Base-by-base conservation (phyloP, 2,888 invertebrate genomes). In the Frankliniella fusca region DNA sequence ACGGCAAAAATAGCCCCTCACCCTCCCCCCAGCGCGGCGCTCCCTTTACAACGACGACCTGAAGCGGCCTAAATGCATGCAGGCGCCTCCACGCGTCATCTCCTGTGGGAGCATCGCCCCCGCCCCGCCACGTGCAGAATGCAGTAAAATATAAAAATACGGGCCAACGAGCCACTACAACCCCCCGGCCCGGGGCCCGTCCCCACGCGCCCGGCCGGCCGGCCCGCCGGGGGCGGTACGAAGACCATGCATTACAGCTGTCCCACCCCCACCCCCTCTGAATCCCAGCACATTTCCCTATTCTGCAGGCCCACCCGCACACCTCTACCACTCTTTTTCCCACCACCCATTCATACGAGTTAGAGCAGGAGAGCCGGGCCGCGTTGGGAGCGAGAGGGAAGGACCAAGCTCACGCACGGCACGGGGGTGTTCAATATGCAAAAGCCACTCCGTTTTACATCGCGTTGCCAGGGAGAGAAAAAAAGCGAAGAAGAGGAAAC, bases 231-330 rank as follows among this genome's bases (percentile, higher is more conserved):
- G 61, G 61, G 61, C 61, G 61, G 61, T 18, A 61, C 27, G 70
- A 76, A 20, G 23, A 23, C 70, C 70, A 76, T 76, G 70, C 27
- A 76, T 76, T 76, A 76, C 70, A 76, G 70, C 70, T 76, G 70
- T 76, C 70, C 27, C 15, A 18, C 54, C 15, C 54, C 54, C 61
- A n/a, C 20, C 61, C 20, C 61, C 61, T 18, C 61, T 61, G n/a
- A 61, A n/a, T n/a, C 38, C 38, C 38, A 38, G 38, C 38, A 38
- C 38, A 38, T 38, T 38, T 38, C 38, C 38, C 38, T 38, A 38
- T 38, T 38, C 38, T 38, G 38, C 38, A 38, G 38, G 3, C 38
- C 38, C 38, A 3, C 38, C 38, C 38, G 38, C 38, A 38, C 38
- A n/a, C 38, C 38, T 38, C 38, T 5, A 5, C 38, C 38, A 38